Percentiles rank a stretch among this genome's conserved stretches.
Conservation (phyloP, 2,797 vertebrate genomes). For the Diplodus sargus region DNA sequence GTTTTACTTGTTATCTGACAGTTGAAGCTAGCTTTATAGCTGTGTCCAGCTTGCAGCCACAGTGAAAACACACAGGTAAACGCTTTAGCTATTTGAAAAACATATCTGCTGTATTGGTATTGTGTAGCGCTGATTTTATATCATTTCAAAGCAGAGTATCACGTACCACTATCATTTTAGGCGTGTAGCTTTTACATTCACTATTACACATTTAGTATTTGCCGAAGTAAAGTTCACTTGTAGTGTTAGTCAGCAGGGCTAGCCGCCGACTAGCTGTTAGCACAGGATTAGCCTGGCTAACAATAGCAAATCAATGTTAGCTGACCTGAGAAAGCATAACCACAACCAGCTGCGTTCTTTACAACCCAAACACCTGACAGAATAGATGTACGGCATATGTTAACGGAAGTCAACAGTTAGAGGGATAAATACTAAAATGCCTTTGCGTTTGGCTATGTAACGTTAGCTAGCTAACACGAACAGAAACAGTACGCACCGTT, state of each 20-base stretch:
- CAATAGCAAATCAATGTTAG: constrained; percentile 22
- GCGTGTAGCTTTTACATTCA: neutral
- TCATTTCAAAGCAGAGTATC: rapidly evolving
- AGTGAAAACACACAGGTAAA: constrained; percentile 70
- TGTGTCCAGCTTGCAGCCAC: constrained; percentile 22
- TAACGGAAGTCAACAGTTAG: rapidly evolving
- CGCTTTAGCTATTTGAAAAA: neutral
- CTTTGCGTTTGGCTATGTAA: constrained; percentile 20
- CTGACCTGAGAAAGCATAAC: neutral
- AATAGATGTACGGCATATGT: too few relatives aligned
- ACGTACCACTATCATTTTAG: rapidly evolving
- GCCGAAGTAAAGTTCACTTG: constrained; percentile 66
- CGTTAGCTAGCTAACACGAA: constrained; percentile 47
- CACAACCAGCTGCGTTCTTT: neutral
- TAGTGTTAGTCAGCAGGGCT: constrained; percentile 40
- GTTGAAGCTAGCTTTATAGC: neutral
- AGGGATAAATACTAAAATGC: neutral
- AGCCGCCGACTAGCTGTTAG: constrained; percentile 56
- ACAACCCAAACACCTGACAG: rapidly evolving
- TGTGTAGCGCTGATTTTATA: neutral
- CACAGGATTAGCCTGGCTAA: constrained; percentile 57
- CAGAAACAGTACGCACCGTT: constrained; percentile 35
- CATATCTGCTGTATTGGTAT: neutral
- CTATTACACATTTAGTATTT: neutral
- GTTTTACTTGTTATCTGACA: neutral